A percentile compares a stretch with the other conserved stretches of the same genome.
These are phyloP conservation scores for Cecropterus lyciades DNA, from an alignment of 1,140 invertebrate species.

Conservation along the genomic window DNA sequence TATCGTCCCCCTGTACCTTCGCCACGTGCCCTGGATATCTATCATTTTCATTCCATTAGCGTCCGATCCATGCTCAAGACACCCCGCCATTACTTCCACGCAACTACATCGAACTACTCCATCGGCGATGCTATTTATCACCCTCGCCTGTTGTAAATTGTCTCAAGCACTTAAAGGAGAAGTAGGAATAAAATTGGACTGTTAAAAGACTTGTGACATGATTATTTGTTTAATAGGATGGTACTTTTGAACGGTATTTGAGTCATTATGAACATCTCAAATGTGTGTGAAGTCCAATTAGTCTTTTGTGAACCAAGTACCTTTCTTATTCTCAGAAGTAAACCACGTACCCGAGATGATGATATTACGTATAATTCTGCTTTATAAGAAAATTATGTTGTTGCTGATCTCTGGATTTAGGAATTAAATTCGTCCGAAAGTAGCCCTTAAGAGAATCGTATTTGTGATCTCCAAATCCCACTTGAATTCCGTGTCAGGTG, in stretches of 20 bases:
- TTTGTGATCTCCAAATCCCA: no score
- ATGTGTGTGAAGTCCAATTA: no score
- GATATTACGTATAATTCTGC: no score
- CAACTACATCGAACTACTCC: slow-evolving; percentile 30
- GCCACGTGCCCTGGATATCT: slow-evolving; percentile 42
- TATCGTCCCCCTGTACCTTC: slow-evolving; percentile 39
- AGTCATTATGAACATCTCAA: no score
- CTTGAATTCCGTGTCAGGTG: not conserved
- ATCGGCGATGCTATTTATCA: slow-evolving; percentile 28
- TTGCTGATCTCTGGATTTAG: no score
- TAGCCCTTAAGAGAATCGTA: no score
- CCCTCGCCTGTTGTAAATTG: slow-evolving; percentile 25
- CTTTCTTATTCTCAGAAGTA: no score
- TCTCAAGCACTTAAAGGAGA: slow-evolving; percentile 5
- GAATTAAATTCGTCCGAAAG: no score
- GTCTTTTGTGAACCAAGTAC: no score
- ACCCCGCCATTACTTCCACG: slow-evolving; percentile 31
- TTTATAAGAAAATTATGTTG: no score
- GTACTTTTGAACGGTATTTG: no score
- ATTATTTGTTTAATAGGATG: not conserved
- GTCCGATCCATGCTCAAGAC: slow-evolving; percentile 38
- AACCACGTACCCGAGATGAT: no score
- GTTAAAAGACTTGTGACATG: not conserved
- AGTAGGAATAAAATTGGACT: not conserved
- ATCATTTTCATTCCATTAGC: slow-evolving; percentile 59